Evolutionary conservation across 2,113 vertebrate species (phyloP).

Genomic region (Sus scrofa): T2T-Sscrofa CM000813.6:1355001-1355500

Average conservation of each 20-base stretch:
- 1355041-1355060: not conserved
- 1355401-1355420: too few relatives aligned
- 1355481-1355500: too few relatives aligned
- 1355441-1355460: too few relatives aligned
- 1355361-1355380: too few relatives aligned
- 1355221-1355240: accelerated
- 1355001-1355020: not conserved
- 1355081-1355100: not conserved
- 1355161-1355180: accelerated
- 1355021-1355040: not conserved
- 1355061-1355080: not conserved
- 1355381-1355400: too few relatives aligned
- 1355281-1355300: too few relatives aligned
- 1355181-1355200: not conserved
- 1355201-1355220: accelerated
- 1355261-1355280: accelerated
- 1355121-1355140: accelerated
- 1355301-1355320: too few relatives aligned
- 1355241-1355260: accelerated
- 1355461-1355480: too few relatives aligned
- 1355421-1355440: too few relatives aligned
- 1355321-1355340: too few relatives aligned
- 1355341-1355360: too few relatives aligned
- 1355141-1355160: not conserved
- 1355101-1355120: accelerated